phyloP scores from a whole-genome alignment of 1,140 invertebrate genomes.

The Drosophila bifasciata region DNA sequence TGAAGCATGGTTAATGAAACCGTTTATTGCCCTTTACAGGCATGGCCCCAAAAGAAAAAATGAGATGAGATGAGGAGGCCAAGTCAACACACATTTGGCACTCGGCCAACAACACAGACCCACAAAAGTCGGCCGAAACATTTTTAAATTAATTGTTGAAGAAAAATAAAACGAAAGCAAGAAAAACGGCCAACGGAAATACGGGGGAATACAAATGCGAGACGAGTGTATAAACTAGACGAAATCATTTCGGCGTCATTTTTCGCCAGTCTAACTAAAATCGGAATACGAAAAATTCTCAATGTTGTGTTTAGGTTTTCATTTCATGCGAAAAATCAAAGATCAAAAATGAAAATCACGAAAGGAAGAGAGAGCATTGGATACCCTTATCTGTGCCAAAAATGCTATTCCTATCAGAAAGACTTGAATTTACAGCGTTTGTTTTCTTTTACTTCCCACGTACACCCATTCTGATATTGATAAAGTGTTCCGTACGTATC shows the following conservation, averaged over 20 bases:
- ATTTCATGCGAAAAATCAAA: not conserved
- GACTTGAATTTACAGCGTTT: too few species aligned
- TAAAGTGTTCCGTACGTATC: too few species aligned
- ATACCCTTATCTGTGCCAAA: too few species aligned
- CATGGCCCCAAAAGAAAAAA: conserved; percentile 19
- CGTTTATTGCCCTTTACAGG: conserved; percentile 61
- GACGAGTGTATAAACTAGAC: conserved; percentile 28
- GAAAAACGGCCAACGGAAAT: conserved; percentile 43
- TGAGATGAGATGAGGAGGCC: conserved; percentile 42
- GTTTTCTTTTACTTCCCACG: too few species aligned
- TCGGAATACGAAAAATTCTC: conserved; percentile 38
- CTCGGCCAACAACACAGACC: conserved; percentile 29
- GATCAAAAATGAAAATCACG: not conserved
- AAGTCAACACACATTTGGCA: conserved; percentile 63
- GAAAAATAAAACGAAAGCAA: conserved; percentile 6
- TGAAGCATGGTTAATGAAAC: conserved; percentile 45
- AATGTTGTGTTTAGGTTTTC: conserved; percentile 41
- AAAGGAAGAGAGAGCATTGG: too few species aligned
- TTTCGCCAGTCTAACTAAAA: conserved; percentile 53
- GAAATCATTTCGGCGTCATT: conserved; percentile 61
- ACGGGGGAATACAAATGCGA: conserved; percentile 15
- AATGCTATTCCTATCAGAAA: too few species aligned
- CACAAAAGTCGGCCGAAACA: conserved; percentile 22
- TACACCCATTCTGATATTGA: too few species aligned
- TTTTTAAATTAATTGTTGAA: conserved; percentile 48